Evolutionary conservation across 1,140 invertebrate genomes (phyloP).

Genomic region (Cardiocondyla obscurior): DNA sequence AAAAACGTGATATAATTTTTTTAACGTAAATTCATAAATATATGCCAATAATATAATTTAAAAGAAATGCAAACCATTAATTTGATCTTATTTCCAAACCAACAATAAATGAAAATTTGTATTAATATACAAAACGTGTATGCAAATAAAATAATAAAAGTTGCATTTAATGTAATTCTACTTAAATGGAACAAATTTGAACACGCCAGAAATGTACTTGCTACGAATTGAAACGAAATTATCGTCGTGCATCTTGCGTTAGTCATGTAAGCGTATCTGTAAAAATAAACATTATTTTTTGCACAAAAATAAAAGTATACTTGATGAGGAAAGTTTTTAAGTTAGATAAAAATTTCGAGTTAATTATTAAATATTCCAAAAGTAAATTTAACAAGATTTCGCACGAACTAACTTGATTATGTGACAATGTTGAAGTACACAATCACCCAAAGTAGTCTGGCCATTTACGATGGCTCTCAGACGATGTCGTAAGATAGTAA

Average conservation of each 20-base stretch:
- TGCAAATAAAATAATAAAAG: slow-evolving; percentile 38
- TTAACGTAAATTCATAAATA: neutral
- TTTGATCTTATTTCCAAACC: slow-evolving; percentile 85
- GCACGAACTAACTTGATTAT: slow-evolving; percentile 32
- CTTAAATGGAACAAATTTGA: slow-evolving; percentile 53
- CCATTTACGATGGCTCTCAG: slow-evolving; percentile 3
- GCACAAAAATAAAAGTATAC: no score
- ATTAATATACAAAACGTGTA: slow-evolving; percentile 56
- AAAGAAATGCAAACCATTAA: slow-evolving; percentile 11
- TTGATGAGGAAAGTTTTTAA: neutral
- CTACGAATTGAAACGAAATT: slow-evolving; percentile 52
- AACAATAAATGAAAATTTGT: slow-evolving; percentile 84
- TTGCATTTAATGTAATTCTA: slow-evolving; percentile 80
- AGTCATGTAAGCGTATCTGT: slow-evolving; percentile 37
- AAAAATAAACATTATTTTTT: neutral
- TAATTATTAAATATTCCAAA: slow-evolving; percentile 4
- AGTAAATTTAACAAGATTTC: neutral
- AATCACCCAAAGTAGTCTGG: neutral
- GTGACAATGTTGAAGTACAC: neutral
- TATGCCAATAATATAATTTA: neutral
- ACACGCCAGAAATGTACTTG: slow-evolving; percentile 50
- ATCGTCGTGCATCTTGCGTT: slow-evolving; percentile 48
- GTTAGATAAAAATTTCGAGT: neutral
- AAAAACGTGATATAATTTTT: neutral
- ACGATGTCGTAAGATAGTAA: slow-evolving; percentile 56